Base-by-base conservation (phyloP, 1,140 invertebrate genomes). In the Antheraea pernyi region DNA sequence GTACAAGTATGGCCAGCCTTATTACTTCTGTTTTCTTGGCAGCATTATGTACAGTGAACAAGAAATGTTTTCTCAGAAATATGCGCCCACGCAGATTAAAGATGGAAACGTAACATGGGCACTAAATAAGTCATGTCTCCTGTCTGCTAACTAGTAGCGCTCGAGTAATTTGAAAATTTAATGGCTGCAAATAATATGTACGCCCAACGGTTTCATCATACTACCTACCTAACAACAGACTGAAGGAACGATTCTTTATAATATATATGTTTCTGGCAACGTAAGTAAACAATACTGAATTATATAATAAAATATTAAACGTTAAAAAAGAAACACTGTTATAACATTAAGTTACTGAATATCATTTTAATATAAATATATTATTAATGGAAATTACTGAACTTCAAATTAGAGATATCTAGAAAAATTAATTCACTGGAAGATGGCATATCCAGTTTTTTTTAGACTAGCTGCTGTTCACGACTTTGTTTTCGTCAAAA, bases 1-100 rank as follows among this genome's bases (percentile, higher is more conserved):
- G 82, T 89, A 89, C 87, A 84, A 84, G 87, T 91, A 91, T 85
- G 82, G 82, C 86, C 87, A 88, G 86, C 85, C 88, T 87, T 90
- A 91, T 90, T 89, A 89, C 84, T 86, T 88, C 87, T 89, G 87
- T 91, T 88, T 87, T 89, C 84, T 91, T 84, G 73, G 83, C 86
- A 88, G 79, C 83, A 86, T 89, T 88, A 85, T 86, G 79, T 85
- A 85, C 84, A 80, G 71, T 79, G 76, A 73, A 82, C 86, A 89
- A 91, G 87, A 89, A 89, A 91, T 89, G 85, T 86, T 79, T 91
- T 91, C 88, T 86, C 79, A 82, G 89, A 91, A 91, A 88, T 89
- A 88, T 91, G 86, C 86, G 79, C 87, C 86, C 84, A 89, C 87
- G 88, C 87, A 91, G 87, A 89, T 89, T 85, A 88, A 89, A 87